Conservation (phyloP, 1,140 invertebrate species). For the Brachionus koreanus region DNA sequence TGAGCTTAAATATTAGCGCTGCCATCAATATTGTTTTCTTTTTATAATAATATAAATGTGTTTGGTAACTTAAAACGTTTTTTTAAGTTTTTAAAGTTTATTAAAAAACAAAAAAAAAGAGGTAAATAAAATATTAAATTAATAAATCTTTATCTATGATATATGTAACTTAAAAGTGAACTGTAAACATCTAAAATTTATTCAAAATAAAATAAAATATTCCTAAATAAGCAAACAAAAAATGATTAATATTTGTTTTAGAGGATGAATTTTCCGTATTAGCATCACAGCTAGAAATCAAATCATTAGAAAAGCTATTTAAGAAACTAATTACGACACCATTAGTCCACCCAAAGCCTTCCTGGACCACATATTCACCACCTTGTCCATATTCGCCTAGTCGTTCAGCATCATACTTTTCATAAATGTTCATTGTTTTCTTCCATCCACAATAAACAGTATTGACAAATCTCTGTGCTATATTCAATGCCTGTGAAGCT, state of each 20-base stretch:
- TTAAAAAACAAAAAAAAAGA: too few species aligned
- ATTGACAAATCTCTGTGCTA: conserved; percentile 74
- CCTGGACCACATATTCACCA: conserved; percentile 81
- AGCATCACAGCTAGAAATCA: not conserved
- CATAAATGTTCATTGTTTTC: conserved; percentile 71
- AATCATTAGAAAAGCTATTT: conserved; percentile 9
- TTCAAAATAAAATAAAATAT: too few species aligned
- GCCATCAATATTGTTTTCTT: too few species aligned
- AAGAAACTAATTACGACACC: conserved; percentile 76
- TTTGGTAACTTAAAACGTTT: too few species aligned
- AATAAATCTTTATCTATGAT: too few species aligned
- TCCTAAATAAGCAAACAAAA: too few species aligned
- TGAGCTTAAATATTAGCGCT: too few species aligned
- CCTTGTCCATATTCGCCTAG: conserved; percentile 73
- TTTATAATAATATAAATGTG: too few species aligned
- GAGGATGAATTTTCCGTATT: not conserved
- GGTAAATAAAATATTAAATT: too few species aligned
- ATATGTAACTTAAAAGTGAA: too few species aligned
- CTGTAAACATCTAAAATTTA: too few species aligned
- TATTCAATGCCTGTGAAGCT: conserved; percentile 53
- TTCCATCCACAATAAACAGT: conserved; percentile 78
- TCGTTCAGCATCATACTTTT: conserved; percentile 75
- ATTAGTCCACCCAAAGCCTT: conserved; percentile 91
- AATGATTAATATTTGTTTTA: not conserved
- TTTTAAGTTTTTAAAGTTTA: too few species aligned